These are phyloP conservation scores for Lottia scabra DNA, from an alignment of 2,888 invertebrate species.

Conservation along the genomic window DNA sequence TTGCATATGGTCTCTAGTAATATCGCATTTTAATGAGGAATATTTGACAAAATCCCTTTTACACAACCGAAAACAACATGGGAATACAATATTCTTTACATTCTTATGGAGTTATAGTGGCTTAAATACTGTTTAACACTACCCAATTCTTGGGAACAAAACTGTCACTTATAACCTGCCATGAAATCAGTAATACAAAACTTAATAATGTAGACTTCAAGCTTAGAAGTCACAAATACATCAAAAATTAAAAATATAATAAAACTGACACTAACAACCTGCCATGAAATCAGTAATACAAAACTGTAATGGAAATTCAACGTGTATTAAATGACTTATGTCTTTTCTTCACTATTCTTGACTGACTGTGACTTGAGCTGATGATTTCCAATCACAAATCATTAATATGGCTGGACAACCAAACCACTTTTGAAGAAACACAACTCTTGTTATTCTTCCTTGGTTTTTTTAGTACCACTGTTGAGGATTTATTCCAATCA, in stretches of 20 bases:
- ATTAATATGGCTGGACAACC: neutral
- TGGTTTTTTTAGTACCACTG: neutral
- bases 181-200: too few relatives aligned
- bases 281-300: too few relatives aligned
- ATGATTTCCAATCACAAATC: neutral
- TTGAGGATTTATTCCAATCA: neutral
- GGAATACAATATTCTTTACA: slow-evolving; percentile 1
- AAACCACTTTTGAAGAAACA: neutral
- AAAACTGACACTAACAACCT: too few relatives aligned
- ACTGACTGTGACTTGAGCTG: neutral
- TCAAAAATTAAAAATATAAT: too few relatives aligned
- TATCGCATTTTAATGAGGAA: neutral
- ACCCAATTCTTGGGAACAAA: neutral
- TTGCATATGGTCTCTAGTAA: neutral
- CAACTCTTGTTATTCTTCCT: neutral
- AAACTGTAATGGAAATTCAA: too few relatives aligned
- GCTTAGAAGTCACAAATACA: too few relatives aligned
- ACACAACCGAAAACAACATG: neutral
- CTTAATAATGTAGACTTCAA: too few relatives aligned
- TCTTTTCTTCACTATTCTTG: too few relatives aligned
- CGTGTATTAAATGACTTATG: too few relatives aligned
- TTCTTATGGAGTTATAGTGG: neutral
- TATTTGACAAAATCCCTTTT: neutral
- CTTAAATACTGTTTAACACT: neutral
- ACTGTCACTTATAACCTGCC: neutral